Percentiles rank a stretch among this genome's conserved stretches.
These are phyloP conservation scores for Microctenopoma stevenorrisi DNA, from an alignment of 2,797 vertebrate species.

Conservation along the genomic window DNA sequence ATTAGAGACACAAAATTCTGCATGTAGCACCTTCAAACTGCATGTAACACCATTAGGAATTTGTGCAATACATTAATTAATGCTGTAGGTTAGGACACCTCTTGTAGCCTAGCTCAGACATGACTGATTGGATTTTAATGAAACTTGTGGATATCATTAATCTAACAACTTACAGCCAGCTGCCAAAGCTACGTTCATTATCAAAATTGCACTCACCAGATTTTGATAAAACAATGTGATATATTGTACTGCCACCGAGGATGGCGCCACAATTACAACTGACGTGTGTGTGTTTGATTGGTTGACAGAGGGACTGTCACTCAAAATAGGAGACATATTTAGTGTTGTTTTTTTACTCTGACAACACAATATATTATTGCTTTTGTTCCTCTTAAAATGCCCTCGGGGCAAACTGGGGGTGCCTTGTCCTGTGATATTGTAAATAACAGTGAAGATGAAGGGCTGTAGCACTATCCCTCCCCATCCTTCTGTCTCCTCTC, in stretches of 20 bases:
- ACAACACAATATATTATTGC: constrained; percentile 25
- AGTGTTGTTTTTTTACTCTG: constrained; percentile 23
- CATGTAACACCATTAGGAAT: constrained; percentile 10
- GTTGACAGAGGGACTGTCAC: constrained; percentile 4
- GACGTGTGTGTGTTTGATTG: constrained; percentile 2
- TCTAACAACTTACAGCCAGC: constrained; percentile 29
- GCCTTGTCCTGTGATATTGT: constrained; percentile 71
- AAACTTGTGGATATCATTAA: constrained; percentile 45
- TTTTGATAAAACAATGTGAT: constrained; percentile 5
- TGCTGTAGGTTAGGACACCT: constrained; percentile 30
- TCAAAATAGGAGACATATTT: constrained; percentile 26
- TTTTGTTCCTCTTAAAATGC: constrained; percentile 31
- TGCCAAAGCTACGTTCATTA: constrained; percentile 34
- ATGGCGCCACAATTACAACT: constrained; percentile 15
- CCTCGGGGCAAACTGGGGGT: constrained; percentile 55
- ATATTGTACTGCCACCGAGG: background rate
- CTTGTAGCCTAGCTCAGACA: constrained; percentile 40
- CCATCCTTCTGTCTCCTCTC: constrained; percentile 55
- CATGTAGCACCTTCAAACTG: constrained; percentile 1
- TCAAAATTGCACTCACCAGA: constrained; percentile 25
- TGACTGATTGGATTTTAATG: constrained; percentile 67
- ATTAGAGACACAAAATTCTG: constrained; percentile 1
- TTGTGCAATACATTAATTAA: constrained; percentile 36
- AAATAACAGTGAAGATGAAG: constrained; percentile 77
- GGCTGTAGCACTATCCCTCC: constrained; percentile 54